Base-by-base conservation (phyloP, 2,888 invertebrate genomes). In the Clitarchus hookeri region DNA sequence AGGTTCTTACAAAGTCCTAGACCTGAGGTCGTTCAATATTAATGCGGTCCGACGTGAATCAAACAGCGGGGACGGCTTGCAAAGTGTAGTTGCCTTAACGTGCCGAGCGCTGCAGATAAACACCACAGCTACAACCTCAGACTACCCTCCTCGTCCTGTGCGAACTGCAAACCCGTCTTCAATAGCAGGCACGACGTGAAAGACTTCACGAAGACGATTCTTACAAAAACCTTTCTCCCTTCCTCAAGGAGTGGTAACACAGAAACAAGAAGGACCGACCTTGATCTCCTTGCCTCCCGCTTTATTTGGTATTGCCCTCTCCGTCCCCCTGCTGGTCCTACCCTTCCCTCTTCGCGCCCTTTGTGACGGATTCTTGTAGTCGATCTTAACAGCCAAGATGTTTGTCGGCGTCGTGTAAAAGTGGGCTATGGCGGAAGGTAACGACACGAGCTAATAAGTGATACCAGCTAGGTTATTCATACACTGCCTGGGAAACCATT, bases 361-460 rank as follows among this genome's bases (percentile, higher is more conserved):
- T 65, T 65, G 65, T 65, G 65, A 2, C 65, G 0, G 65, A 65
- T 65, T 6, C 65, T 65, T n/a, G 65, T 65, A 65, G 65, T 65
- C 65, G 65, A 65, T 65, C 65, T n/a, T n/a, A 65, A 65, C 65
- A 65, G 65, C 65, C 65, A 65, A 65, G 65, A 65, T 65, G 65
- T n/a, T 65, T 19, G 65, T 23, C 65, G n/a, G 19, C 23, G 8
- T 65, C 65, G 65, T 65, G 65, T 3, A 65, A 65, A 6, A 65
- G 65, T 65, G 65, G 65, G 23, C 65, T 65, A 65, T n/a, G 65
- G 65, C 6, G 65, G 3, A 65, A 23, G 65, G 11, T 2, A 65
- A n/a, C n/a, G 2, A 23, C 65, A 65, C n/a, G 8, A 0, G 65
- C n/a, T 65, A n/a, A 65, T 65, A 65, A 65, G 65, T 23, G 19